Percentiles rank a stretch among this genome's conserved stretches.
These are phyloP conservation scores for Erythrolamprus reginae DNA, from an alignment of 2,113 vertebrate genomes.

Conservation along the genomic window DNA sequence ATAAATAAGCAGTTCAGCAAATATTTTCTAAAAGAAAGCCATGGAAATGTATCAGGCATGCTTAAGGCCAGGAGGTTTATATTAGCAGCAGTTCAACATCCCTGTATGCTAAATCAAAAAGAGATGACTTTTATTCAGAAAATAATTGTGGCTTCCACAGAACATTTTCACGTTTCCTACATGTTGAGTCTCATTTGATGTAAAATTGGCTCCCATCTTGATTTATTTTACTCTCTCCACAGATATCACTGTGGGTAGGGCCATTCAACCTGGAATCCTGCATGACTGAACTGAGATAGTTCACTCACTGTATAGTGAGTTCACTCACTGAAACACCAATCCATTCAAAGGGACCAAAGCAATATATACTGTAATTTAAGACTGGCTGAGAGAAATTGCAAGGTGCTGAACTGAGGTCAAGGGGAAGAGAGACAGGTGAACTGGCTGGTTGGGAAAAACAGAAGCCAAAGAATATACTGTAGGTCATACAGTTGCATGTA, in stretches of 20 bases:
- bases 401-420: neutral
- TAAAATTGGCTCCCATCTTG: neutral
- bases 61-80: conserved; percentile 1
- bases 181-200: neutral
- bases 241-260: neutral
- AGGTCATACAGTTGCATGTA: neutral
- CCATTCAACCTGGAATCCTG: neutral
- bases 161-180: neutral
- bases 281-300: neutral
- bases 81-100: neutral
- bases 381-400: neutral
- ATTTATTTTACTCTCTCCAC: neutral
- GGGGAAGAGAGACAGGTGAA: neutral
- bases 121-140: neutral
- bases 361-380: neutral
- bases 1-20: neutral
- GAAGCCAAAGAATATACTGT: neutral
- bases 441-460: neutral
- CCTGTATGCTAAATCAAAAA: neutral
- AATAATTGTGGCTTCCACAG: neutral
- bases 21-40: neutral
- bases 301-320: neutral
- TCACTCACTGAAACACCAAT: neutral
- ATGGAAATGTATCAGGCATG: neutral
- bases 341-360: neutral